Evolutionary conservation across 2,113 vertebrate genomes (phyloP), one percentile per base, ranked within the genome.

Genomic region (Psephotus haematonotus): DNA sequence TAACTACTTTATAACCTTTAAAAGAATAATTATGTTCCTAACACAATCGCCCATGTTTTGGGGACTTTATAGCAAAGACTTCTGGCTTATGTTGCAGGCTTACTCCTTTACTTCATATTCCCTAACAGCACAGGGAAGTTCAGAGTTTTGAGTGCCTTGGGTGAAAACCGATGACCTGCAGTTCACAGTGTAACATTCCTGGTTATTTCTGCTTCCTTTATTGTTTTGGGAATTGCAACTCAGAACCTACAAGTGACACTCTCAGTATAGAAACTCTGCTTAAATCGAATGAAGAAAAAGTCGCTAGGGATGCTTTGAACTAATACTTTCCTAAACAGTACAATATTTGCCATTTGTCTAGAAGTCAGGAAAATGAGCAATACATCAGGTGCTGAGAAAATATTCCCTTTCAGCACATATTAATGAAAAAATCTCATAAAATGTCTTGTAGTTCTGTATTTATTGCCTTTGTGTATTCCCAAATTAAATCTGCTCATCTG

Each of bases 1-100:
- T 96, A 97, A 97, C 97, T 98, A 97, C 72, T 47, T 88, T 96
- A 96, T 97, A 97, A 98, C 92, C 93, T 97, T 98, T 96, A 96
- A 94, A 96, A 96, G 91, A 94, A 92, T 95, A 95, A 97, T 97
- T 97, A 95, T 94, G 53, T 91, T 93, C 82, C 68, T 93, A 96
- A 95, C 68, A 86, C 65, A 92, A 79, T 88, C 41, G 87, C 50
- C 43, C 70, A 88, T 97, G 79, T 97, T 96, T 95, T 89, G 41
- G 84, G 68, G 55, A 94, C 22, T 2, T 12, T 70, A 74, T 77
- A 94, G 88, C 90, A 92, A 79, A 88, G 71, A 64, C 19, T 81
- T 90, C 57, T 71, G 55, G 17, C 3, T 25, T 44, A 41, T 57
- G 8, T 46, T 70, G 70, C n/a, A 69, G 25, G 59, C 17, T 35